These are phyloP conservation scores for Characodon lateralis DNA, from an alignment of 2,797 vertebrate genomes.

Conservation along the genomic window DNA sequence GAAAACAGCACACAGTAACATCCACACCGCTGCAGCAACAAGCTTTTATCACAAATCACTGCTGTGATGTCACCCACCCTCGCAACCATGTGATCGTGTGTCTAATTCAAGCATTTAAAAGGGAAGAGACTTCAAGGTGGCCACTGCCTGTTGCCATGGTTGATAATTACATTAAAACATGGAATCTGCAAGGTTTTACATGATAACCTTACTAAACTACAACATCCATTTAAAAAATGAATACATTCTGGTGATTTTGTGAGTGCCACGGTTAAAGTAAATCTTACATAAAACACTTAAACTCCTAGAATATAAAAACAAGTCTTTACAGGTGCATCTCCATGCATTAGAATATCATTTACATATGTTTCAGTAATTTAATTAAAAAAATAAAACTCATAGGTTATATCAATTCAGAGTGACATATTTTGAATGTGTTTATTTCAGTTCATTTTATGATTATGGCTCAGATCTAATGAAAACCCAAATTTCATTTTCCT, in stretches of 20 bases:
- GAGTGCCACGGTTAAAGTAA: background rate
- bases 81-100: background rate
- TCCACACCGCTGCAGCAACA: constrained; percentile 1
- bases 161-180: background rate
- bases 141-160: background rate
- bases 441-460: background rate
- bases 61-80: background rate
- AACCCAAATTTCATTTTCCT: background rate
- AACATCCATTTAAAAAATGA: background rate
- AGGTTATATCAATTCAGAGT: background rate
- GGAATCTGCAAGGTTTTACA: background rate
- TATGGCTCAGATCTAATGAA: background rate
- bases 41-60: background rate
- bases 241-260: background rate
- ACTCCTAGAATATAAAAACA: constrained; percentile 9
- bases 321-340: background rate
- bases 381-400: background rate
- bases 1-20: constrained; percentile 20
- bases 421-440: background rate
- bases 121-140: constrained; percentile 1
- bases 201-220: constrained; percentile 14
- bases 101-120: constrained; percentile 16
- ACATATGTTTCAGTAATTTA: background rate
- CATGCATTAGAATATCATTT: background rate
- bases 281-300: constrained; percentile 8